Evolutionary conservation across 2,888 invertebrate genomes (phyloP), one percentile per base, ranked within the genome.

Genomic region (Cetonia aurata): DNA sequence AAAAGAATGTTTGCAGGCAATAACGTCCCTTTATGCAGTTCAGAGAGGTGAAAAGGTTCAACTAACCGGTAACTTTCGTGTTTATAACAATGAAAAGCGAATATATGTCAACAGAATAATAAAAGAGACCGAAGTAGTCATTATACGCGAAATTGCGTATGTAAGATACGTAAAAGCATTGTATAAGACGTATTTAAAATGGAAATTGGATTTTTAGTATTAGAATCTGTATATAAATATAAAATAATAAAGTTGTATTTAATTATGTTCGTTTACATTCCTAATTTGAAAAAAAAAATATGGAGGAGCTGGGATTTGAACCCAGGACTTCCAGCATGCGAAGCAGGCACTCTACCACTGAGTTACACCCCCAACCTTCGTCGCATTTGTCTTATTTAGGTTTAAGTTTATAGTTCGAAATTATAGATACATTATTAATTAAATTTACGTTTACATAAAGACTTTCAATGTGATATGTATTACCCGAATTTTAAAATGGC

Each of bases 261-360:
- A 42, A 17, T 1, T 4, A 1, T 12, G 8, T 57, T 42, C 17
- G 8, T 41, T 42, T 9, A 17, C 9, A 57, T 19, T 17, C 4
- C 17, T 33, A n/a, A 44, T 19, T n/a, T 44, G 25, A 46, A 31
- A 19, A 60, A 60, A 60, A 60, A 33, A 1, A 13, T 10, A 1
- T 80, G 80, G 82, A 82, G 82, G 82, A 82, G 82, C 82, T 82
- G 82, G 82, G 82, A 82, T 82, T 82, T 82, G 82, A 82, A 82
- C 82, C 82, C 82, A 82, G 82, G 82, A 84, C 84, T 84, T 85
- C 84, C 84, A 83, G 85, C 85, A 85, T 85, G 85, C 85, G 84
- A 85, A 85, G 85, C 85, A 84, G 84, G 84, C 85, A 84, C 85
- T 85, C 85, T 85, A 84, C 85, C 85, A 84, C 85, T 85, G 84